Percentiles rank a stretch among this genome's conserved stretches.
Conservation (phyloP, 2,113 vertebrate species). For the Benitochromis conjunctus region DNA sequence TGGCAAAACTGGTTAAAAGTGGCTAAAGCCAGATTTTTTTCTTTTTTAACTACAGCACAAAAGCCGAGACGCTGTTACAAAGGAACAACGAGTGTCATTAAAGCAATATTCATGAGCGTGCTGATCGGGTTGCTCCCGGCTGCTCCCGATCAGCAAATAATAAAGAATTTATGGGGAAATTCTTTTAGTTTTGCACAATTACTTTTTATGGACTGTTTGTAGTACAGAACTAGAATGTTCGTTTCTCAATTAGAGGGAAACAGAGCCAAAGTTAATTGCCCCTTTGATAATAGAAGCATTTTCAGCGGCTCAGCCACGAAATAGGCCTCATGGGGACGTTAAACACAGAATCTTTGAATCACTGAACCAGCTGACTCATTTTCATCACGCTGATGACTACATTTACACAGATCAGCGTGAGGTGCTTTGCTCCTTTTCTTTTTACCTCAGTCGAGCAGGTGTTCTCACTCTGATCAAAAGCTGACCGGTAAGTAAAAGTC, state of each 20-base stretch:
- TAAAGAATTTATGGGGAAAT: conserved; percentile 33
- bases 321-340: conserved; percentile 45
- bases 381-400: conserved; percentile 50
- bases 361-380: conserved; percentile 56
- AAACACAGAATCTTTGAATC: conserved; percentile 44
- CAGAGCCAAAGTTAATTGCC: conserved; percentile 49
- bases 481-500: conserved; percentile 9
- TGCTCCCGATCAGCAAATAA: conserved; percentile 28
- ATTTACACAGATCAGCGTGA: conserved; percentile 56
- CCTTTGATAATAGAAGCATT: conserved; percentile 51
- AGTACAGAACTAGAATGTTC: conserved; percentile 30
- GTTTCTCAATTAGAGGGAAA: conserved; percentile 52
- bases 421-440: conserved; percentile 14
- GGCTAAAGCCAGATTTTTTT: not conserved
- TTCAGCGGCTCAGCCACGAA: conserved; percentile 30
- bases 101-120: conserved; percentile 35
- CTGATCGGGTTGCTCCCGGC: conserved; percentile 30
- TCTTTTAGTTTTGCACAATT: conserved; percentile 23
- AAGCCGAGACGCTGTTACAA: not conserved
- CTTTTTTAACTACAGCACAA: not conserved
- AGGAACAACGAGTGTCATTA: not conserved
- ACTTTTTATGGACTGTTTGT: conserved; percentile 41
- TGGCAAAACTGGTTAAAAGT: not conserved
- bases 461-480: conserved; percentile 33
- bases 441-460: conserved; percentile 22